Percentiles rank a stretch among this genome's conserved stretches.
Evolutionary conservation across 1,140 invertebrate species (phyloP).

Genomic region (Procambarus clarkii): DNA sequence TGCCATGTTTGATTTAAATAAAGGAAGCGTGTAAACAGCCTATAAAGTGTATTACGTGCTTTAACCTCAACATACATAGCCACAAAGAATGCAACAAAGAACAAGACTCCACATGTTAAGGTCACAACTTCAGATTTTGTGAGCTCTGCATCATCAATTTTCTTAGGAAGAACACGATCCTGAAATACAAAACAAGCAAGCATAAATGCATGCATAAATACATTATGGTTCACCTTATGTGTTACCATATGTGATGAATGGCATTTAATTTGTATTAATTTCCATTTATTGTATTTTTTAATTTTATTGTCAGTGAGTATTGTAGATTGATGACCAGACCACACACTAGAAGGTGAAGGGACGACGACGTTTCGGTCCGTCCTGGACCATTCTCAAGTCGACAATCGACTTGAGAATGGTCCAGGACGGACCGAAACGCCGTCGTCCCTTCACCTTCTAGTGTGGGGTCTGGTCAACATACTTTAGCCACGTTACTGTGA

Average conservation of each 20-base stretch:
- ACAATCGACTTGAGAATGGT: too few species aligned
- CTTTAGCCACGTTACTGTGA: too few species aligned
- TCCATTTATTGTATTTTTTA: too few species aligned
- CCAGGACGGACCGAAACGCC: too few species aligned
- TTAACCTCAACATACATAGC: slow-evolving; percentile 80
- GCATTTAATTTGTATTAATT: too few species aligned
- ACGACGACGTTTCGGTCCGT: too few species aligned
- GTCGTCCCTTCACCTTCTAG: too few species aligned
- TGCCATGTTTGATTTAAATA: slow-evolving; percentile 79
- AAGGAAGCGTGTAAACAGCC: slow-evolving; percentile 77
- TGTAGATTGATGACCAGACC: too few species aligned
- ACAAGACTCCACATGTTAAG: slow-evolving; percentile 78
- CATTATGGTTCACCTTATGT: neutral
- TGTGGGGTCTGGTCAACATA: too few species aligned
- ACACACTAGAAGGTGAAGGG: too few species aligned
- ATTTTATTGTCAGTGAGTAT: too few species aligned
- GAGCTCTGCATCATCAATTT: slow-evolving; percentile 76
- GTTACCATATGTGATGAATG: neutral
- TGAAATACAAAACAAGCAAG: slow-evolving; percentile 15
- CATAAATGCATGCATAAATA: neutral
- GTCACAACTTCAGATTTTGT: slow-evolving; percentile 78
- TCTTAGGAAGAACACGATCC: slow-evolving; percentile 64
- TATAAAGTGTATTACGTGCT: slow-evolving; percentile 78
- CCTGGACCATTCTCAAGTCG: too few species aligned
- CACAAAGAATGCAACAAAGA: slow-evolving; percentile 80